Percentiles rank a stretch among this genome's conserved stretches.
Evolutionary conservation across 2,888 invertebrate species (phyloP).

Genomic region (Dynastes tityus): DNA sequence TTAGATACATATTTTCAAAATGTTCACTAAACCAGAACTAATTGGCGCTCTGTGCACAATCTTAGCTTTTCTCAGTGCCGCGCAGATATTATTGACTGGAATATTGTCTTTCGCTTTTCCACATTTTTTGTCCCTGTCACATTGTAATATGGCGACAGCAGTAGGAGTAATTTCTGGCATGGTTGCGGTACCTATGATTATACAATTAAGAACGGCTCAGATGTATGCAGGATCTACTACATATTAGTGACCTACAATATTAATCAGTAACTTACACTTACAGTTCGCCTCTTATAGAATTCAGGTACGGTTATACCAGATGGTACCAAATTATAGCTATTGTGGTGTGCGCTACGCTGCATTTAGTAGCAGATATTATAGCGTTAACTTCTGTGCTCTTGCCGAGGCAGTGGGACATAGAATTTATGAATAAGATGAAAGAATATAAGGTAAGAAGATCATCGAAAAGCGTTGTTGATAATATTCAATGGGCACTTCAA

Average conservation of each 20-base stretch:
- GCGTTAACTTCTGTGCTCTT: slow-evolving; percentile 49
- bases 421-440: slow-evolving; percentile 48
- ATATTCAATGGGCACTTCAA: slow-evolving; percentile 61
- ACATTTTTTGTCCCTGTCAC: slow-evolving; percentile 57
- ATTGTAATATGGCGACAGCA: slow-evolving; percentile 57
- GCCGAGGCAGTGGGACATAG: slow-evolving; percentile 46
- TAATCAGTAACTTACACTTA: neutral
- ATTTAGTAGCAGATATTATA: slow-evolving; percentile 52
- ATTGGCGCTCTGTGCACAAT: slow-evolving; percentile 62
- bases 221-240: slow-evolving; percentile 51
- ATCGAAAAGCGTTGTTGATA: slow-evolving; percentile 60
- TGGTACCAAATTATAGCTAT: slow-evolving; percentile 60
- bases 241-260: no score
- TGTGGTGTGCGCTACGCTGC: slow-evolving; percentile 55
- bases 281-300: slow-evolving; percentile 57
- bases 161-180: slow-evolving; percentile 59
- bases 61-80: slow-evolving; percentile 66
- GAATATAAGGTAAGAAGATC: slow-evolving; percentile 43
- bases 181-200: slow-evolving; percentile 60
- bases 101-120: slow-evolving; percentile 62
- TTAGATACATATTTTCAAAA: slow-evolving; percentile 3
- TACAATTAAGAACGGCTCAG: slow-evolving; percentile 58
- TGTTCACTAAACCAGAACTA: slow-evolving; percentile 62
- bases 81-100: slow-evolving; percentile 71
- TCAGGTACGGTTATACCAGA: slow-evolving; percentile 59